Evolutionary conservation across 2,888 invertebrate genomes (phyloP).

Genomic region (Campoplex nolae): DNA sequence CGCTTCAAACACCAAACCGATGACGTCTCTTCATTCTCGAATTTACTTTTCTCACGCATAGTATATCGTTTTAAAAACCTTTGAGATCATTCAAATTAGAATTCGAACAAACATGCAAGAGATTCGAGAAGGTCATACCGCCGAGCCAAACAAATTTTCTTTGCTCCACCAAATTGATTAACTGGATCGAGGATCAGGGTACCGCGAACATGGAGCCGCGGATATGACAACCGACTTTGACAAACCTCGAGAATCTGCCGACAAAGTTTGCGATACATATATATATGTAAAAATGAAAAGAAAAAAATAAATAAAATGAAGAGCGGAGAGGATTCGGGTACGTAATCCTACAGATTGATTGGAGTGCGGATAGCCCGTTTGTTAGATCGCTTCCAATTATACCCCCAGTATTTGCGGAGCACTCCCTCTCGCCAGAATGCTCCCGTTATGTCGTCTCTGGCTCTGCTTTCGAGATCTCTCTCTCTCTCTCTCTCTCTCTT

Average conservation of each 20-base stretch:
- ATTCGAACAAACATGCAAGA: neutral
- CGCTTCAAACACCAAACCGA: neutral
- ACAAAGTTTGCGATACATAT: neutral
- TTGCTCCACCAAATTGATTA: neutral
- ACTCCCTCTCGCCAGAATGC: constrained; percentile 81
- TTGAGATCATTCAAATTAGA: neutral
- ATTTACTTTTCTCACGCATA: too few species aligned
- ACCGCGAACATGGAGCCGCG: neutral
- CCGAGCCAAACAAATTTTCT: too few species aligned
- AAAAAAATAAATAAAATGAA: constrained; percentile 36
- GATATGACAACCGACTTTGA: neutral
- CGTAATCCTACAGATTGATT: constrained; percentile 81
- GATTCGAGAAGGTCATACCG: neutral
- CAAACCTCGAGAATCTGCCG: constrained; percentile 4
- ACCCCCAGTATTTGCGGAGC: constrained; percentile 82
- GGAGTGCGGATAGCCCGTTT: constrained; percentile 80
- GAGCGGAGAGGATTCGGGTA: constrained; percentile 34
- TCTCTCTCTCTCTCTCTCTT: neutral
- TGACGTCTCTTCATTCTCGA: neutral
- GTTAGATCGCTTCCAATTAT: constrained; percentile 83
- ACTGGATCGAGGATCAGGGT: neutral
- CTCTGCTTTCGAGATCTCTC: neutral
- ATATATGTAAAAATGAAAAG: neutral
- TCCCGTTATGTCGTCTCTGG: neutral
- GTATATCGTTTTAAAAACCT: neutral